Conservation (phyloP, 2,797 vertebrate species). For the Chrysocyon brachyurus region DNA sequence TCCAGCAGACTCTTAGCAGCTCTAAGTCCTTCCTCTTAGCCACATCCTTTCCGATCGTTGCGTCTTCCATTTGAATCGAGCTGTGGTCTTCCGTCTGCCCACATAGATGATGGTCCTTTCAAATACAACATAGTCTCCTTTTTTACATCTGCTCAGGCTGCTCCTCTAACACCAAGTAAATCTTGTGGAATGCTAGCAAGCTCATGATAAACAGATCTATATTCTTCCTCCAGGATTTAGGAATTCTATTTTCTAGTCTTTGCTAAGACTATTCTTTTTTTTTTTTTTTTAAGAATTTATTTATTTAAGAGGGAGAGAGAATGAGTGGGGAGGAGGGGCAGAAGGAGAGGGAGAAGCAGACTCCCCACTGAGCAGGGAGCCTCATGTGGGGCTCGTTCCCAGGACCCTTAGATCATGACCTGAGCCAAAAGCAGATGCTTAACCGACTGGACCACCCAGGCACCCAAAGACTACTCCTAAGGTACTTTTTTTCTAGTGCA, state of each 20-base stretch:
- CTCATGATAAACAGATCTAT: not conserved
- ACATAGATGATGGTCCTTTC: not conserved
- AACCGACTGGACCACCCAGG: no score
- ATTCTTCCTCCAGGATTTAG: not conserved
- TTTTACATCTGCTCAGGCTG: not conserved
- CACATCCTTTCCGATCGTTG: slow-evolving; percentile 61
- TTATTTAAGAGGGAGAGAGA: no score
- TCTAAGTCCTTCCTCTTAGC: not conserved
- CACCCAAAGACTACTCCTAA: not conserved
- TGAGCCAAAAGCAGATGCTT: no score
- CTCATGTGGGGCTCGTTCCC: no score
- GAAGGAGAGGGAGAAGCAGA: no score
- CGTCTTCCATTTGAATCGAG: slow-evolving; percentile 61
- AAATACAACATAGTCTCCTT: not conserved
- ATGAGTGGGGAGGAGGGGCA: no score
- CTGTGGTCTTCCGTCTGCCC: slow-evolving; percentile 73
- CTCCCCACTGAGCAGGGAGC: no score
- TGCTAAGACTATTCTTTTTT: not conserved
- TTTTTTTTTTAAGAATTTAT: no score
- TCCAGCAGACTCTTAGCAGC: not conserved
- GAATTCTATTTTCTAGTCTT: not conserved
- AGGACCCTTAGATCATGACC: no score
- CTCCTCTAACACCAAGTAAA: not conserved
- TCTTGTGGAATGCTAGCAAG: not conserved
- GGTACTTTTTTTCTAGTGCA: not conserved